Base-by-base conservation (phyloP, 2,113 vertebrate species). In the Dryoscopus gambensis region DNA sequence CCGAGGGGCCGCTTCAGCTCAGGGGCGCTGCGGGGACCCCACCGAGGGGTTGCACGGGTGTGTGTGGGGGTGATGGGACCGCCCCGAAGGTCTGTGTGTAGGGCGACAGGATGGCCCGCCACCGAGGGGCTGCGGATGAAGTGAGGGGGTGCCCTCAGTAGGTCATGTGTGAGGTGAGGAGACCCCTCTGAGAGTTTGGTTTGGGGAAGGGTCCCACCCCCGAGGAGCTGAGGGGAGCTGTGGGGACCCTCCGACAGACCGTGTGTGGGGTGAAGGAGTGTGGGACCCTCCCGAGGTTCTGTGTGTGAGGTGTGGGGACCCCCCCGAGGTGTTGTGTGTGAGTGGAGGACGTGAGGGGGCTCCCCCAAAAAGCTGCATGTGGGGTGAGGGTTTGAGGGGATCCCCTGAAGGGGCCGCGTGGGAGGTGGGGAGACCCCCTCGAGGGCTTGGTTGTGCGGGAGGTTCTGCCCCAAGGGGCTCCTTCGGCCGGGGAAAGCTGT, bases 111-210 rank as follows among this genome's bases (percentile, higher is more conserved):
- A 15, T 15, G 49, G 6, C 15, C 4, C 3, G 10, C 3, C 5
- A 3, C 2, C 10, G 21, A 55, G 21, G 31, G 69, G 15, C 12
- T 30, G 50, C 5, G 37, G 6, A 5, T 22, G 63, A 19, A 40
- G 22, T 22, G 42, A 27, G 39, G 49, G 35, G 21, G 17, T 30
- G 31, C 17, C 37, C 37, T 20, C 42, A 15, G 0, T 1, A 13
- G 14, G 67, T 5, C 17, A 0, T 1, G 20, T 11, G 0, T 13
- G 27, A 27, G 39, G 5, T 47, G 57, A 17, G 56, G 37, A 15
- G 15, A 7, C 10, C 13, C 11, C 13, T 11, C 3, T 31, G 31
- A 56, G 14, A 50, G 74, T 20, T 3, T 15, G 55, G 21, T 8
- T 13, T 15, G n/a, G 5, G 64, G 15, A 39, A 59, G 7, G 44